Evolutionary conservation across 2,888 invertebrate species (phyloP).

Genomic region (Euzophera pinguis): DNA sequence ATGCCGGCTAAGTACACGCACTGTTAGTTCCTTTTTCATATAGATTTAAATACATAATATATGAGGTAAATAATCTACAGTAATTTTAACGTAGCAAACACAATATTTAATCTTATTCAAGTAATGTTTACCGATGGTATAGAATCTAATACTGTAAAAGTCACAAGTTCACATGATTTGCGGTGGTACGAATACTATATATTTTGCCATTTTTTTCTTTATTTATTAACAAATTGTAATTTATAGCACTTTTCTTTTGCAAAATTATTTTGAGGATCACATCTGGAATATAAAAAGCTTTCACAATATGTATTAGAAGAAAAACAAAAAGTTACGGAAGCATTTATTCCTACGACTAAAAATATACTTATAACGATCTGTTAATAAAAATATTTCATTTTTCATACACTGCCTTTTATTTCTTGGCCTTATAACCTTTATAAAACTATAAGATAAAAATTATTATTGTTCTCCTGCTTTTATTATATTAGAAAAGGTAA

Average conservation of each 20-base stretch:
- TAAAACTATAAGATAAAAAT: not conserved
- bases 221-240: not conserved
- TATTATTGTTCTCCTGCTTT: not conserved
- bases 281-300: not conserved
- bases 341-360: conserved; percentile 48
- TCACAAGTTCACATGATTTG: too few species aligned
- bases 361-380: conserved; percentile 56
- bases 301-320: not conserved
- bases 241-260: too few species aligned
- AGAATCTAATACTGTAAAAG: too few species aligned
- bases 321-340: too few species aligned
- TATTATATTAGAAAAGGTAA: conserved; percentile 6
- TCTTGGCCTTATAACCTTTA: conserved; percentile 7
- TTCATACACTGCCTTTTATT: conserved; percentile 34
- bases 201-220: too few species aligned
- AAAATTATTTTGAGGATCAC: not conserved
- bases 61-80: conserved; percentile 34
- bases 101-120: conserved; percentile 4
- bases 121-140: not conserved
- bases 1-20: conserved; percentile 61
- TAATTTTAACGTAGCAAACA: conserved; percentile 36
- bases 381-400: conserved; percentile 73
- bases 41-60: conserved; percentile 48
- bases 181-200: too few species aligned
- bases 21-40: conserved; percentile 74